phyloP scores from a whole-genome alignment of 2,888 invertebrate species.

The Bombylius major region DNA sequence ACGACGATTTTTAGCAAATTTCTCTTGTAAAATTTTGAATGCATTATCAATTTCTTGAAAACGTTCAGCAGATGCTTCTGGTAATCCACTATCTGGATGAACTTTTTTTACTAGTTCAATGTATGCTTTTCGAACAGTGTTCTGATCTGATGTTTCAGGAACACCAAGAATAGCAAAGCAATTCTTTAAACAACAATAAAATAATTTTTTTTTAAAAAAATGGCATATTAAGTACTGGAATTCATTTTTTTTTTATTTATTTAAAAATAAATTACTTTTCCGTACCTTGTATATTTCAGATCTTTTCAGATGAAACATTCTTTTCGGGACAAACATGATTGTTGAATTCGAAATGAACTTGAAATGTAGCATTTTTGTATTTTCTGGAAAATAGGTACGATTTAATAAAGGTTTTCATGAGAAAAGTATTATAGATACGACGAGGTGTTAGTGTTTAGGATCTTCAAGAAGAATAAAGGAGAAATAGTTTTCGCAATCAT shows the following conservation, averaged over 20 bases:
- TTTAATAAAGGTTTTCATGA: too few relatives aligned
- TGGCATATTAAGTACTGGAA: too few relatives aligned
- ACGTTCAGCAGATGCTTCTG: conserved; percentile 56
- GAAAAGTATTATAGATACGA: too few relatives aligned
- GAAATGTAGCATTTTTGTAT: not conserved
- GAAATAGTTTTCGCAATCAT: too few relatives aligned
- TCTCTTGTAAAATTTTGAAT: conserved; percentile 55
- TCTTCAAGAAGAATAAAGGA: too few relatives aligned
- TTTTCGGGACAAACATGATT: not conserved
- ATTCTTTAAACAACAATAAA: conserved; percentile 39
- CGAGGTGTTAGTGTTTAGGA: too few relatives aligned
- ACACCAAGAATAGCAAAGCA: conserved; percentile 56
- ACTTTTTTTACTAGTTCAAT: conserved; percentile 63
- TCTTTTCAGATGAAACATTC: conserved; percentile 1
- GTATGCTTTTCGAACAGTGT: conserved; percentile 58
- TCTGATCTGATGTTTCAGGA: conserved; percentile 53
- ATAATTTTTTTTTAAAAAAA: too few relatives aligned
- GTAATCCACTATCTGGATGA: conserved; percentile 70
- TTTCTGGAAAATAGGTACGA: too few relatives aligned
- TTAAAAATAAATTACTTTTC: too few relatives aligned
- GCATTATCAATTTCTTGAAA: conserved; percentile 67
- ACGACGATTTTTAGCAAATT: conserved; percentile 49
- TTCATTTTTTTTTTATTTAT: too few relatives aligned
- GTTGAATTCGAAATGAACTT: not conserved
- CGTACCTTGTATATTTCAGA: conserved; percentile 9